Base-by-base conservation (phyloP, 2,888 invertebrate species). In the Polydrusus cervinus region DNA sequence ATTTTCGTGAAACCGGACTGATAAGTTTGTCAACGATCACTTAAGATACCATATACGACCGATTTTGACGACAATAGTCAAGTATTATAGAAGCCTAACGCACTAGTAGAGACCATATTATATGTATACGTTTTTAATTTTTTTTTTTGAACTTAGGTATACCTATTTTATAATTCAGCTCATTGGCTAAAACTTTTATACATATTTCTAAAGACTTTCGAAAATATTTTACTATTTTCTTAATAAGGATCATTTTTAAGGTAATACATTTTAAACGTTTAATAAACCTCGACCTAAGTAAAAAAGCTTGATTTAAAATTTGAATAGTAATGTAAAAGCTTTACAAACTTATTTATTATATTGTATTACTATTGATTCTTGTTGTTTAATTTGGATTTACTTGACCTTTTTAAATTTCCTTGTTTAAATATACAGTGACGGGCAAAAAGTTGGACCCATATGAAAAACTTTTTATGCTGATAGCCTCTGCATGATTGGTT, bases 311-410 rank as follows among this genome's bases (percentile, higher is more conserved):
- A 25, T 51, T 18, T 20, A 18, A 51, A 3, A 11, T 18, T 5
- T 49, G 16, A 49, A 49, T 8, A 49, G 7, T 51, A 51, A 30
- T 30, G 53, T 53, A 25, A 53, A 53, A 25, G 53, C 53, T 25
- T 53, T 25, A 53, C 51, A 51, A 51, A 11, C 16, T 53, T 53
- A 53, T 53, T 53, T 53, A 53, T 53, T 53, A 53, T n/a, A 53
- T n/a, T 30, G 20, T 53, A 30, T 53, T 53, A 30, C 13, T 25
- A 53, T 20, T 25, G 11, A 25, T n/a, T 53, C 1, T 25, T 3
- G 1, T 25, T 30, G 14, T 53, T 51, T 20, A 13, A 1, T 51
- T 20, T 51, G 25, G 25, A 34, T 34, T 51, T 51, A n/a, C 7
- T 14, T 47, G 2, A 8, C 8, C 40, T 9, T 6, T 40, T 40